A percentile compares a stretch with the other conserved stretches of the same genome.
Evolutionary conservation across 2,797 vertebrate species (phyloP).

Genomic region (Pantherophis vulpinus): DNA sequence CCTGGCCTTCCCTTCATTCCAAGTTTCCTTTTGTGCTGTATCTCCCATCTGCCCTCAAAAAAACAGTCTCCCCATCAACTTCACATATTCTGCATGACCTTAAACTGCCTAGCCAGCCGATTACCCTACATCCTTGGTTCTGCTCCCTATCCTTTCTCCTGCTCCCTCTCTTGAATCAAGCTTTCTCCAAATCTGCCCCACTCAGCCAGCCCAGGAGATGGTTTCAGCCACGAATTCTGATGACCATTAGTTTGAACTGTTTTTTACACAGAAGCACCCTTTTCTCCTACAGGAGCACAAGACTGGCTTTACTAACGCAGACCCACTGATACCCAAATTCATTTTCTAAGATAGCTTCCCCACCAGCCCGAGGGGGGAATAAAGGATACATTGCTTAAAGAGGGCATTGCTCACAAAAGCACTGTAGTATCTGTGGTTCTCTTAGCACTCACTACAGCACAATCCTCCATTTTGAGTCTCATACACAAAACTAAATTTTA

Average conservation of each 20-base stretch:
- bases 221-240: conserved; percentile 52
- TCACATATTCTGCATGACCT: not conserved
- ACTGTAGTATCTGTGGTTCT: conserved; percentile 54
- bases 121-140: not conserved
- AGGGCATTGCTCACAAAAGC: conserved; percentile 37
- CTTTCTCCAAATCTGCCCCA: conserved; percentile 39
- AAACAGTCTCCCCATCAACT: conserved; percentile 50
- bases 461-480: conserved; percentile 71
- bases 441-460: conserved; percentile 50
- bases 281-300: conserved; percentile 33
- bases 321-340: conserved; percentile 18
- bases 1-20: conserved; percentile 49
- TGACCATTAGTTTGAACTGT: conserved; percentile 37
- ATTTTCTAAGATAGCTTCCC: not conserved
- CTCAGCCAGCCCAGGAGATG: conserved; percentile 35
- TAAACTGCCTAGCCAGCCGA: not conserved
- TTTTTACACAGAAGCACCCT: conserved; percentile 47
- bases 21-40: conserved; percentile 37
- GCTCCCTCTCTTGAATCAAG: conserved; percentile 46
- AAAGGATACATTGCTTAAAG: not conserved
- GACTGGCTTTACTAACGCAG: conserved; percentile 22
- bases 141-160: conserved; percentile 48
- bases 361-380: not conserved
- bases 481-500: conserved; percentile 58
- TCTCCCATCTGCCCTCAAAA: conserved; percentile 23